A percentile compares a stretch with the other conserved stretches of the same genome.
Evolutionary conservation across 2,113 vertebrate genomes (phyloP).

Genomic region (Nothoprocta perdicaria): DNA sequence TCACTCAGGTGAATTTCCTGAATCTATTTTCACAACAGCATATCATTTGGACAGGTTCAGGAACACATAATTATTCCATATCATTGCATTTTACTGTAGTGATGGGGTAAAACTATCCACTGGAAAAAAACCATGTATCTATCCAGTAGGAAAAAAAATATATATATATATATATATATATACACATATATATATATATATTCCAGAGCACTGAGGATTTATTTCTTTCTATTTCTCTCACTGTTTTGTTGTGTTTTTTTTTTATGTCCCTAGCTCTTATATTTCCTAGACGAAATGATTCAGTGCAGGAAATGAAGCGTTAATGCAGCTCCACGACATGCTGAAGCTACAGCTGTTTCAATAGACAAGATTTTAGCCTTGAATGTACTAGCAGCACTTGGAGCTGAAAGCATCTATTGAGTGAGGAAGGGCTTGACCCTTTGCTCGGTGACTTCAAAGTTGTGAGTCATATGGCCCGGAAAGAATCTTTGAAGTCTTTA

Average conservation of each 20-base stretch:
- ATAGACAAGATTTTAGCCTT: conserved; percentile 19
- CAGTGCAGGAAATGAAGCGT: conserved; percentile 51
- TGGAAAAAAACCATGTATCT: neutral
- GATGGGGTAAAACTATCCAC: conserved; percentile 26
- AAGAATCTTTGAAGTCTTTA: conserved; percentile 25
- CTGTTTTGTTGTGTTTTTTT: neutral
- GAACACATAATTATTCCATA: conserved; percentile 58
- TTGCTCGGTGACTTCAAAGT: conserved; percentile 55
- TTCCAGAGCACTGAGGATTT: neutral
- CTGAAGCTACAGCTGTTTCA: conserved; percentile 48
- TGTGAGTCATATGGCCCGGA: conserved; percentile 49
- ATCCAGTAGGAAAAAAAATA: neutral
- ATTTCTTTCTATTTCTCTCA: neutral
- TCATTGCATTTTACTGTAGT: conserved; percentile 46
- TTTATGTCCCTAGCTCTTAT: conserved; percentile 7
- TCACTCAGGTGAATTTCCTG: conserved; percentile 61
- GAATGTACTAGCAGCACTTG: conserved; percentile 51
- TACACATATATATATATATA: neutral
- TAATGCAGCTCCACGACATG: conserved; percentile 30
- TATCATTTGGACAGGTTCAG: conserved; percentile 48
- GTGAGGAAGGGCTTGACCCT: conserved; percentile 41
- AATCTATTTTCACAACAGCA: conserved; percentile 55
- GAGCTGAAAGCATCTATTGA: conserved; percentile 67
- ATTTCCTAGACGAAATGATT: conserved; percentile 62
- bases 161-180: neutral